Conservation (phyloP, 2,888 invertebrate genomes). For the Geophilus truncorum region DNA sequence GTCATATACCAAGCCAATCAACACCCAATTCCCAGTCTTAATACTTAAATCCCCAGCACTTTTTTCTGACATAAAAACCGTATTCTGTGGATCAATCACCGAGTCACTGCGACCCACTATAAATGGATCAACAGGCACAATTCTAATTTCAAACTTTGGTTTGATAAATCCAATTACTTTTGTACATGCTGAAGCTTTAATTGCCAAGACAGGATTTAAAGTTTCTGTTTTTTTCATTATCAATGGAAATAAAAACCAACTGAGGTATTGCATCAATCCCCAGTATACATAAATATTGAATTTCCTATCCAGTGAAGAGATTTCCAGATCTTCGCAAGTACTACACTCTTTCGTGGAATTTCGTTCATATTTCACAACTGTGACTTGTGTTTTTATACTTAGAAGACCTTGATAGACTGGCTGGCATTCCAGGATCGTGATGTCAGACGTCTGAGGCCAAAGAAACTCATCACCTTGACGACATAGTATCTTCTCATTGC, state of each 20-base stretch:
- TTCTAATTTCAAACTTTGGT: background rate
- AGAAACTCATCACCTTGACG: background rate
- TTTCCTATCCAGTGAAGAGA: background rate
- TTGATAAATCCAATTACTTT: background rate
- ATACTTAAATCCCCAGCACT: conserved; percentile 29
- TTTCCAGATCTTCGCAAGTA: no score
- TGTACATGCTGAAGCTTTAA: background rate
- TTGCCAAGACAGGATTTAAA: background rate
- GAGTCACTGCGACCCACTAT: background rate
- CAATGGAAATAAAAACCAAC: background rate
- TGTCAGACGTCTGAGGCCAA: background rate
- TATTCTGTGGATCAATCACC: conserved; percentile 36
- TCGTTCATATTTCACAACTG: background rate
- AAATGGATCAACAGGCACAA: background rate
- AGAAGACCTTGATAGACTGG: background rate
- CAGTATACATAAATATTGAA: background rate
- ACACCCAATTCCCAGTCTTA: conserved; percentile 35
- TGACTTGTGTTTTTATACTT: background rate
- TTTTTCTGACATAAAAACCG: conserved; percentile 34
- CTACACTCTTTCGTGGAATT: background rate
- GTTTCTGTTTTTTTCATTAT: background rate
- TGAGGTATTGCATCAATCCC: background rate
- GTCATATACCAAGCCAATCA: background rate
- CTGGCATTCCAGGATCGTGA: background rate
- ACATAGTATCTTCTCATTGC: conserved; percentile 10